phyloP scores from a whole-genome alignment of 2,888 invertebrate species.

The Agrilus biguttatus region DNA sequence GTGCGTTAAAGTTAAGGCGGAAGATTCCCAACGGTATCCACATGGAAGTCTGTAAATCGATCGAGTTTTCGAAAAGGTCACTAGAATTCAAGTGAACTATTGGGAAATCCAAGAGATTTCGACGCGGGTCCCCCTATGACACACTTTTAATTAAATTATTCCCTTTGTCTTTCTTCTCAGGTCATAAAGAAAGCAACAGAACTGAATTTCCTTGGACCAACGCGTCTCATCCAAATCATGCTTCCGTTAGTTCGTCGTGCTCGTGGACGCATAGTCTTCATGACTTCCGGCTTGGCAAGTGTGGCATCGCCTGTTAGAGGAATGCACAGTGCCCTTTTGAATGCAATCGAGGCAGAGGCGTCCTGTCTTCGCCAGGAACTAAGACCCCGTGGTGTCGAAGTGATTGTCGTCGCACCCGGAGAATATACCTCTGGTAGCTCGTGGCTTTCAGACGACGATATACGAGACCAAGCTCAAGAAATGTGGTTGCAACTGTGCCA shows the following conservation, averaged over 20 bases:
- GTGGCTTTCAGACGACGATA: slow-evolving; percentile 51
- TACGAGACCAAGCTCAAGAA: slow-evolving; percentile 47
- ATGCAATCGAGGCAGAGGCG: slow-evolving; percentile 68
- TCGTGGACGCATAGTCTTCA: slow-evolving; percentile 64
- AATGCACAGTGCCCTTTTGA: slow-evolving; percentile 64
- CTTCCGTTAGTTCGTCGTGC: slow-evolving; percentile 65
- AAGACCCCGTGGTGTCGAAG: slow-evolving; percentile 65
- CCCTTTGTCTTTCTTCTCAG: slow-evolving; percentile 11
- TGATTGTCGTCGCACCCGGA: slow-evolving; percentile 71
- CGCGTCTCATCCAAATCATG: slow-evolving; percentile 50
- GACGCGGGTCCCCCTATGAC: too few relatives aligned
- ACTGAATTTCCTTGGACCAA: slow-evolving; percentile 59
- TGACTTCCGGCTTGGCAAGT: slow-evolving; percentile 67
- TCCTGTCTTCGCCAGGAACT: slow-evolving; percentile 69
- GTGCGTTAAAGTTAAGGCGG: too few relatives aligned
- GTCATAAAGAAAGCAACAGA: slow-evolving; percentile 46
- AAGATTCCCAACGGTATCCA: too few relatives aligned
- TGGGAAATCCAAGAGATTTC: too few relatives aligned
- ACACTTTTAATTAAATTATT: too few relatives aligned
- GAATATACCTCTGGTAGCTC: slow-evolving; percentile 70
- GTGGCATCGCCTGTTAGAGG: slow-evolving; percentile 69
- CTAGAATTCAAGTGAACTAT: too few relatives aligned
- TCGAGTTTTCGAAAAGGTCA: too few relatives aligned
- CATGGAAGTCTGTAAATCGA: too few relatives aligned
- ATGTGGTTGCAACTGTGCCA: slow-evolving; percentile 71